Evolutionary conservation across 2,888 invertebrate species (phyloP).

Genomic region (Bhutanitis thaidina): DNA sequence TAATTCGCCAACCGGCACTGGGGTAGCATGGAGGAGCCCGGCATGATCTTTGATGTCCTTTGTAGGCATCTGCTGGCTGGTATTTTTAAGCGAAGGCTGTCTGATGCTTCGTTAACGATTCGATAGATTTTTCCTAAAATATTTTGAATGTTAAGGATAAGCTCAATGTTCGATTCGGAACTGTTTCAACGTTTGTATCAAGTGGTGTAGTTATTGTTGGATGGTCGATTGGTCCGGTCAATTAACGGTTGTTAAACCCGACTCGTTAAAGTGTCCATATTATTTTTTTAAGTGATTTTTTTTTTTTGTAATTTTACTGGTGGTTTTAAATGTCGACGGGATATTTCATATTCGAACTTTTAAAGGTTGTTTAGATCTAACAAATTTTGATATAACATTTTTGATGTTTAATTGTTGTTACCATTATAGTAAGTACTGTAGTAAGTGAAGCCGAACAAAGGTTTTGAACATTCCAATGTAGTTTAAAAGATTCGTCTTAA

Average conservation of each 20-base stretch:
- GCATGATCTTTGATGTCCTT: too few relatives aligned
- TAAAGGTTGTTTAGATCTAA: constrained; percentile 40
- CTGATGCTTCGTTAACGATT: constrained; percentile 25
- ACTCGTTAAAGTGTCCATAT: constrained; percentile 65
- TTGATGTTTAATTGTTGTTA: constrained; percentile 70
- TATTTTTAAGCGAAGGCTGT: not conserved
- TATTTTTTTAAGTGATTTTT: constrained; percentile 61
- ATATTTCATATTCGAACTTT: constrained; percentile 29
- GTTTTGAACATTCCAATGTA: constrained; percentile 60
- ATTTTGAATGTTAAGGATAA: constrained; percentile 47
- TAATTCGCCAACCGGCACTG: too few relatives aligned
- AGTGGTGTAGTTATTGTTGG: constrained; percentile 45
- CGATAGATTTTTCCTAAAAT: constrained; percentile 47
- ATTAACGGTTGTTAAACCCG: constrained; percentile 53
- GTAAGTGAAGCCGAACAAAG: constrained; percentile 46
- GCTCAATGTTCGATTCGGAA: constrained; percentile 51
- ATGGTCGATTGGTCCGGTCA: constrained; percentile 59
- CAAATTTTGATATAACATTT: constrained; percentile 61
- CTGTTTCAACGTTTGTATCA: constrained; percentile 50
- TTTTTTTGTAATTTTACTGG: constrained; percentile 37
- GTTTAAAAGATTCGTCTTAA: constrained; percentile 41
- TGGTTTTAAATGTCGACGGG: constrained; percentile 36
- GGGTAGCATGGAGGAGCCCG: too few relatives aligned
- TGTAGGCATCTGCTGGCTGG: too few relatives aligned
- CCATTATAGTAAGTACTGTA: constrained; percentile 47